Percentiles rank a stretch among this genome's conserved stretches.
phyloP scores from a whole-genome alignment of 2,113 vertebrate species.

The Typhlomys cinereus region DNA sequence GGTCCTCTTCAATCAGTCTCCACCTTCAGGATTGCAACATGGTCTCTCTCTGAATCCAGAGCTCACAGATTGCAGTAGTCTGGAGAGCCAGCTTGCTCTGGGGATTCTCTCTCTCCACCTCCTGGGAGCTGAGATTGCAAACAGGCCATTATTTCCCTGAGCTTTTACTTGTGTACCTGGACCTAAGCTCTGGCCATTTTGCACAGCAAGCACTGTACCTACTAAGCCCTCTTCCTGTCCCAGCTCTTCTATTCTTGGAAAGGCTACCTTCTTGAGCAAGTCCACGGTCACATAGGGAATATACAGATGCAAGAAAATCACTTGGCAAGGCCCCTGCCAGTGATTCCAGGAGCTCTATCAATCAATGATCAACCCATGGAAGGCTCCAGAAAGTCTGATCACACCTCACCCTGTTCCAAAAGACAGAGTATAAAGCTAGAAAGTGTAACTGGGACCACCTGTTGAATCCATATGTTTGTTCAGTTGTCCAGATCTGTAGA shows the following conservation, averaged over 20 bases:
- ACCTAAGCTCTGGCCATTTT: no score
- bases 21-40: no score
- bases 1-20: no score
- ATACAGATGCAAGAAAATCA: neutral
- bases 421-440: neutral
- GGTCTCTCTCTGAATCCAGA: no score
- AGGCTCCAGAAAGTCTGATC: accelerated
- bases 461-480: neutral
- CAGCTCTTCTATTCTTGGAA: neutral
- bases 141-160: no score
- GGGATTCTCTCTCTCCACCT: no score
- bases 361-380: accelerated
- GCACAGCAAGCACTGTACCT: no score
- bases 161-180: no score
- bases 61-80: no score
- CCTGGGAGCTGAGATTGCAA: no score
- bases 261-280: neutral
- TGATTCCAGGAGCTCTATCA: neutral
- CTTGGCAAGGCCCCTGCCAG: accelerated
- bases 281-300: neutral
- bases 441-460: neutral
- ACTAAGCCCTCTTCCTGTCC: no score
- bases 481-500: neutral
- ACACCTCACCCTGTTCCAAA: neutral
- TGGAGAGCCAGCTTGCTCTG: no score